Conservation (phyloP, 2,797 vertebrate species). For the Hozukius guyotensis region DNA sequence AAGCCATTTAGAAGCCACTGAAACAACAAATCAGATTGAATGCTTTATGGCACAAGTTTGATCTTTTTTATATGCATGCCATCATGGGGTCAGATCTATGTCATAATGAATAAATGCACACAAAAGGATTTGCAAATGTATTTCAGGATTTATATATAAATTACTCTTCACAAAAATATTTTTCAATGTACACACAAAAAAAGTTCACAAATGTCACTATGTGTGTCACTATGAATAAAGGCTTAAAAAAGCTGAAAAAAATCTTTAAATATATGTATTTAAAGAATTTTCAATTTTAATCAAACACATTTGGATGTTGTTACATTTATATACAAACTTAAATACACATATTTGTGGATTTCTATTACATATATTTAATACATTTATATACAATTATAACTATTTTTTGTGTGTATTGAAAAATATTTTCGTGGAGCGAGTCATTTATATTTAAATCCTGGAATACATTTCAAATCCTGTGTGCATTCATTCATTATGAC, state of each 20-base stretch:
- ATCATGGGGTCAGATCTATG: too few relatives aligned
- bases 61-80: neutral
- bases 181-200: too few relatives aligned
- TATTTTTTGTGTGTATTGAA: neutral
- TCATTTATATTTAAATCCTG: neutral
- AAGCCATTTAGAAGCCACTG: constrained; percentile 11
- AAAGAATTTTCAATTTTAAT: neutral
- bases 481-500: neutral
- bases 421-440: neutral
- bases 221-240: too few relatives aligned
- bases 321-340: neutral
- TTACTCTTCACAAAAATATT: accelerated
- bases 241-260: too few relatives aligned
- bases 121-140: too few relatives aligned
- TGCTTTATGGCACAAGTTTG: neutral
- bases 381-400: neutral
- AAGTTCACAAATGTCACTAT: too few relatives aligned
- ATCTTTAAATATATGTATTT: too few relatives aligned
- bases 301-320: neutral
- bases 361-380: neutral
- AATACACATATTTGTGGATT: neutral
- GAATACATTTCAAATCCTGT: neutral
- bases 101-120: too few relatives aligned
- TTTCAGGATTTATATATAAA: too few relatives aligned
- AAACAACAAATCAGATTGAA: constrained; percentile 24